Evolutionary conservation across 2,888 invertebrate species (phyloP), one percentile per base, ranked within the genome.

Genomic region (Brassicogethes aeneus): DNA sequence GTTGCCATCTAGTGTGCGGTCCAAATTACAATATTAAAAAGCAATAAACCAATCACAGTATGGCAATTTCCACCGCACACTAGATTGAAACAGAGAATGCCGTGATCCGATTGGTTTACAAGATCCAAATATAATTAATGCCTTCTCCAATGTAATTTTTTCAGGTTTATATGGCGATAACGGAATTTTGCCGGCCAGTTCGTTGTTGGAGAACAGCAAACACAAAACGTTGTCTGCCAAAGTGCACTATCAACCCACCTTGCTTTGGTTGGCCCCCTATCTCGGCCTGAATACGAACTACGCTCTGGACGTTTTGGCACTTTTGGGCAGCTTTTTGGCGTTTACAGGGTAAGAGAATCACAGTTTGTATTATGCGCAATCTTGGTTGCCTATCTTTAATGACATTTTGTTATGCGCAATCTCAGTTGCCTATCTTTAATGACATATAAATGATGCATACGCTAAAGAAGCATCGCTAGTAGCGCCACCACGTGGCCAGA

Each of bases 141-240:
- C n/a, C n/a, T n/a, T n/a, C n/a, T 7, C 23, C 23, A 23, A 23
- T 29, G n/a, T 3, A 17, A 13, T n/a, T 17, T 43, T 54, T 50
- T 3, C 57, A 85, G 85, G 85, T 44, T 65, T 86, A 15, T 85
- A 82, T 65, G 85, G 85, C 2, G 79, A 81, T 56, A 79, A 82
- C 74, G 86, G 86, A 37, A 70, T 86, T 39, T 59, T 83, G 43
- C 85, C 85, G 38, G 82, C 79, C 16, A 64, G 62, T 43, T 58
- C 67, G 2, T 55, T 68, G 8, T 52, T 70, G 48, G 69, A 69
- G 50, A 67, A 67, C 42, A 66, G 62, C 49, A 67, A 64, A 49
- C 69, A 71, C 39, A 66, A 70, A 50, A 63, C 73, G n/a, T 60
- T 76, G 36, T 62, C 69, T 17, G 71, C 74, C 13, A 75, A 76